These are phyloP conservation scores for Grallaria varia DNA, from an alignment of 2,113 vertebrate genomes.

Conservation along the genomic window DNA sequence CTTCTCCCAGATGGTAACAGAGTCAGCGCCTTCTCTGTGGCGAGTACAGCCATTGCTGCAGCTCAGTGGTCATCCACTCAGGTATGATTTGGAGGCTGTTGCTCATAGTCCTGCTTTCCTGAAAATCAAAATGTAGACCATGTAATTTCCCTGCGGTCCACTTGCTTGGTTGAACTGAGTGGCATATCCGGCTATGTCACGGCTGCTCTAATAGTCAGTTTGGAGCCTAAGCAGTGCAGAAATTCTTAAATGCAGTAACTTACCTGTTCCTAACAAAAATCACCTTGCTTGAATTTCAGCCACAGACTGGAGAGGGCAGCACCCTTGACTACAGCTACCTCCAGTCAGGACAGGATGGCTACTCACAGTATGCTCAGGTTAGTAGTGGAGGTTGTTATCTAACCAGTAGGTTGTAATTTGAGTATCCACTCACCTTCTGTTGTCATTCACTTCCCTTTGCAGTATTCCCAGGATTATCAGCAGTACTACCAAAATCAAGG, in stretches of 20 bases:
- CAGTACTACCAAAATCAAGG: slow-evolving; percentile 86
- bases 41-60: slow-evolving; percentile 96
- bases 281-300: slow-evolving; percentile 65
- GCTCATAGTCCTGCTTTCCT: neutral
- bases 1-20: slow-evolving; percentile 94
- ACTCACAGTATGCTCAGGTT: slow-evolving; percentile 86
- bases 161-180: neutral
- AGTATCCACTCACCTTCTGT: neutral
- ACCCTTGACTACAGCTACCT: slow-evolving; percentile 88
- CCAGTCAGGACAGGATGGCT: slow-evolving; percentile 87
- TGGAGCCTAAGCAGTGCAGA: neutral
- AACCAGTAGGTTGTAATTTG: neutral
- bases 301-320: slow-evolving; percentile 85
- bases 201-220: neutral
- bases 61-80: slow-evolving; percentile 98
- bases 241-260: neutral
- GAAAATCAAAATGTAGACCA: neutral
- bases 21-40: slow-evolving; percentile 95
- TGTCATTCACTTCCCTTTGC: neutral
- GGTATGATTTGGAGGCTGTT: slow-evolving; percentile 70
- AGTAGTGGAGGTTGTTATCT: neutral
- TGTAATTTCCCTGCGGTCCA: neutral
- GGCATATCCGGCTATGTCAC: neutral
- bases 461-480: slow-evolving; percentile 87
- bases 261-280: neutral